These are phyloP conservation scores for Hypomecis punctinalis DNA, from an alignment of 2,888 invertebrate species.

Conservation along the genomic window DNA sequence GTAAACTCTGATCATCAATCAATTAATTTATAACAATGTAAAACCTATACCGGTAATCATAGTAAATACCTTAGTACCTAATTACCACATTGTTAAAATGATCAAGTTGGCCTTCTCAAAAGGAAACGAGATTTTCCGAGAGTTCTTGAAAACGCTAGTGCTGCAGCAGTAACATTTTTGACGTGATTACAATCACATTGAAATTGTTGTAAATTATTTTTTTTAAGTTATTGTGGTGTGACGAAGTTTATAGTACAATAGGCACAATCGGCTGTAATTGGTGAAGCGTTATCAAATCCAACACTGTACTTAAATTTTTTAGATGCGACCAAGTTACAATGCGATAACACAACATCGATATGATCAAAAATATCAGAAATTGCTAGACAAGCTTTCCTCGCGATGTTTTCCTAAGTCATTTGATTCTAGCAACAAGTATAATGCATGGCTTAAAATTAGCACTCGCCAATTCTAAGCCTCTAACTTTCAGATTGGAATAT, in stretches of 20 bases:
- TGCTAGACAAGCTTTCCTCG: too few species aligned
- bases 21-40: background rate
- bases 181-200: conserved; percentile 46
- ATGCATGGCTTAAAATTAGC: too few species aligned
- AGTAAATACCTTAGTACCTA: background rate
- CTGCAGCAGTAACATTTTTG: conserved; percentile 53
- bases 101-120: conserved; percentile 57
- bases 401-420: too few species aligned
- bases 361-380: too few species aligned
- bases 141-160: conserved; percentile 47
- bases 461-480: too few species aligned
- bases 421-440: too few species aligned
- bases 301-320: too few species aligned
- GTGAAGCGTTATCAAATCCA: too few species aligned
- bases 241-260: background rate
- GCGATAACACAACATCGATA: too few species aligned
- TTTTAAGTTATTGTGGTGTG: conserved; percentile 2
- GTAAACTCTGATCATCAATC: background rate
- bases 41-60: background rate
- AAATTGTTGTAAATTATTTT: background rate
- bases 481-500: too few species aligned
- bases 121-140: conserved; percentile 61
- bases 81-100: conserved; percentile 29
- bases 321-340: too few species aligned
- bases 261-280: too few species aligned